phyloP scores from a whole-genome alignment of 2,113 vertebrate species.

The Diglossa brunneiventris region DNA sequence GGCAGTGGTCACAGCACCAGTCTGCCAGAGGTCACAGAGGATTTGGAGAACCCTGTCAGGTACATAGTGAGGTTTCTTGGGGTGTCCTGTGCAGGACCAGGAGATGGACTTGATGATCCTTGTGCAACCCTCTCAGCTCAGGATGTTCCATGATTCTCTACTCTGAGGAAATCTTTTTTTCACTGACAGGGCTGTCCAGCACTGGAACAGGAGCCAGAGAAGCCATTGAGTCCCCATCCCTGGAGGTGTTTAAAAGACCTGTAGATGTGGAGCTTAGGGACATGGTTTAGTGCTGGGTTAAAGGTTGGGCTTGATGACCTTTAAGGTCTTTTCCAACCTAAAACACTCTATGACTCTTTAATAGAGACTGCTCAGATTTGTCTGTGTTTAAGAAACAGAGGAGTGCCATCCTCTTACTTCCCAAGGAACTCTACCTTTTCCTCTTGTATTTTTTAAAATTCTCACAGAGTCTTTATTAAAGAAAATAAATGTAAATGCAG shows the following conservation, averaged over 20 bases:
- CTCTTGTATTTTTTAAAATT: background rate
- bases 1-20: background rate
- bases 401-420: background rate
- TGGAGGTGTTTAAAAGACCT: background rate
- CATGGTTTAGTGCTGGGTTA: background rate
- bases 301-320: background rate
- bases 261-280: background rate
- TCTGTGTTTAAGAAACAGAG: background rate
- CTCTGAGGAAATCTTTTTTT: background rate
- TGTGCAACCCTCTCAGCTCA: background rate
- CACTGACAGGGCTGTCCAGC: background rate
- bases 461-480: slow-evolving; percentile 63
- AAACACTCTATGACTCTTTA: background rate
- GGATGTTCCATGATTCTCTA: background rate
- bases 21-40: background rate
- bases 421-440: slow-evolving; percentile 13
- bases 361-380: background rate
- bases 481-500: slow-evolving; percentile 75
- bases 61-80: background rate
- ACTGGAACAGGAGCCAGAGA: background rate
- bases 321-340: background rate
- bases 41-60: background rate
- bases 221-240: background rate
- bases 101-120: too few species aligned
- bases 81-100: background rate